These are phyloP conservation scores for Mastomys natalensis DNA, from an alignment of 2,113 vertebrate genomes.

Conservation along the genomic window DNA sequence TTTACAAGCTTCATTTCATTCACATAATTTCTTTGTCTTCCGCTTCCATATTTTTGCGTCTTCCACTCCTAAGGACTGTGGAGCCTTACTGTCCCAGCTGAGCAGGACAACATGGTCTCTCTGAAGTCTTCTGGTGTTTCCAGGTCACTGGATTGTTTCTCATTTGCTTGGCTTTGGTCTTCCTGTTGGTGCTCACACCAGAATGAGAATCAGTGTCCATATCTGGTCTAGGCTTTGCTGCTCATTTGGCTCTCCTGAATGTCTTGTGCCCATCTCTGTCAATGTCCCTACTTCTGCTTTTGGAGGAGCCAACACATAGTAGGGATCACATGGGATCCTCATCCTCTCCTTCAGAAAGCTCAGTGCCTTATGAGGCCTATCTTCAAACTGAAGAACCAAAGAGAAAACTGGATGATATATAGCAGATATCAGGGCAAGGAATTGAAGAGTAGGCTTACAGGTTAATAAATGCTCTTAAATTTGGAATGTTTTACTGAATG, in stretches of 20 bases:
- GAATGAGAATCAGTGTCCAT: neutral
- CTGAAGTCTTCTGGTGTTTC: neutral
- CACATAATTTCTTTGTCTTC: neutral
- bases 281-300: neutral
- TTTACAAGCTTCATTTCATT: constrained; percentile 17
- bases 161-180: neutral
- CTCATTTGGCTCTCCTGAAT: neutral
- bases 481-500: neutral
- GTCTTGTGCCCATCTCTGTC: neutral
- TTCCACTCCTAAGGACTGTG: neutral
- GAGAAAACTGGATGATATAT: neutral
- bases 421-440: neutral
- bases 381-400: neutral
- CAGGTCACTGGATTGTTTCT: neutral
- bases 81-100: neutral
- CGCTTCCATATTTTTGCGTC: neutral
- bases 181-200: rapidly evolving
- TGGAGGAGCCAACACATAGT: neutral
- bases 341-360: neutral
- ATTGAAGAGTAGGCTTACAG: neutral
- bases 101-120: neutral
- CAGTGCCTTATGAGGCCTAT: neutral
- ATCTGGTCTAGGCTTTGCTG: neutral
- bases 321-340: neutral
- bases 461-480: neutral